Percentiles rank a stretch among this genome's conserved stretches.
Evolutionary conservation across 2,113 vertebrate species (phyloP).

Genomic region (Limanda limanda): DNA sequence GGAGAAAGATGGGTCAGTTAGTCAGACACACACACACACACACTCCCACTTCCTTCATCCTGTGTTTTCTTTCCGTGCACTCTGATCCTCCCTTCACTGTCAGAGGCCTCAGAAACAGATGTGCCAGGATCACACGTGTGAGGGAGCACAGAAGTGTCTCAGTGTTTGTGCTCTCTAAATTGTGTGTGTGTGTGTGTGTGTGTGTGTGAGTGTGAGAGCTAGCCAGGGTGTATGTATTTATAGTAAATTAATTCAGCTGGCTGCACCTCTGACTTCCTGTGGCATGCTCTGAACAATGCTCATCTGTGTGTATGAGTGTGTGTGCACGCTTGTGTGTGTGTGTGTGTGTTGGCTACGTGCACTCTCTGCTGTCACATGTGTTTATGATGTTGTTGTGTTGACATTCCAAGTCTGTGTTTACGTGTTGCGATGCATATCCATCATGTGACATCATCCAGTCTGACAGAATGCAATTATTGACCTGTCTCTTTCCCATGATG

Average conservation of each 20-base stretch:
- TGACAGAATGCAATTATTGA: constrained; percentile 37
- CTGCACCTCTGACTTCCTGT: constrained; percentile 58
- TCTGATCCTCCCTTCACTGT: constrained; percentile 10
- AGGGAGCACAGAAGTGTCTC: constrained; percentile 26
- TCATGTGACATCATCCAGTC: constrained; percentile 13
- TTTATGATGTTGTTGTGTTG: background rate
- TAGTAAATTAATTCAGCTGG: constrained; percentile 66
- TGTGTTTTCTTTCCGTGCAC: constrained; percentile 10
- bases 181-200: background rate
- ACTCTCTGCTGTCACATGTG: background rate
- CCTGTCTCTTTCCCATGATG: constrained; percentile 44
- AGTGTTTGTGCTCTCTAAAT: background rate
- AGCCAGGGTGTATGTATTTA: constrained; percentile 57
- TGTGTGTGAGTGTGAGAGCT: constrained; percentile 20
- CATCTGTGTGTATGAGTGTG: constrained; percentile 19
- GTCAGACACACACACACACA: constrained; percentile 1
- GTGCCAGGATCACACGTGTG: constrained; percentile 38
- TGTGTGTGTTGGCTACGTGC: background rate
- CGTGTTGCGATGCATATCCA: background rate
- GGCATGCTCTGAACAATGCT: constrained; percentile 32
- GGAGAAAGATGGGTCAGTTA: constrained; percentile 15
- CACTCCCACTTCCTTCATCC: constrained; percentile 6
- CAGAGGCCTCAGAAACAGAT: constrained; percentile 47
- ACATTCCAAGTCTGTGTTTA: background rate
- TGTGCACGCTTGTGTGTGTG: background rate